Percentiles rank a stretch among this genome's conserved stretches.
These are phyloP conservation scores for Adineta ricciae DNA, from an alignment of 2,888 invertebrate genomes.

Conservation along the genomic window DNA sequence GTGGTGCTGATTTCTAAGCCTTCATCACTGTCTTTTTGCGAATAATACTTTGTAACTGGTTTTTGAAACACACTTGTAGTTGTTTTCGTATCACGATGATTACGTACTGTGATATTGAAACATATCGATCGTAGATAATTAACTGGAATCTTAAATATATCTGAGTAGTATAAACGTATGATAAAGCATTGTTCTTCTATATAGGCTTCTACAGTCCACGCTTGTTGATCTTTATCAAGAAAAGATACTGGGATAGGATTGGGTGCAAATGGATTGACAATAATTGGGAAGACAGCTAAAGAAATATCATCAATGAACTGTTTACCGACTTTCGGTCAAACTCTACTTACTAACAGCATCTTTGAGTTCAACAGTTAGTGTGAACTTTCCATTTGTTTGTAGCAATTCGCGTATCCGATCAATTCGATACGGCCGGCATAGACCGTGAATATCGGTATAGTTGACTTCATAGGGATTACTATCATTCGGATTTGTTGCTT, in stretches of 20 bases:
- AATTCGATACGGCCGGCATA: constrained; percentile 39
- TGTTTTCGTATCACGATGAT: constrained; percentile 48
- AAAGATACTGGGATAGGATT: constrained; percentile 52
- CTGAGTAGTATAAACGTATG: constrained; percentile 58
- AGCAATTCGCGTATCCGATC: constrained; percentile 29
- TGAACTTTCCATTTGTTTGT: constrained; percentile 31
- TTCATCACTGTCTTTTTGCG: constrained; percentile 67
- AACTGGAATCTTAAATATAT: constrained; percentile 39
- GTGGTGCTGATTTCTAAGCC: constrained; percentile 72
- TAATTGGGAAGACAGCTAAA: constrained; percentile 31
- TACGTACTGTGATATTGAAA: constrained; percentile 31
- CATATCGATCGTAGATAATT: constrained; percentile 32
- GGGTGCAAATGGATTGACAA: constrained; percentile 24
- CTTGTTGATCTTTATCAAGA: constrained; percentile 70
- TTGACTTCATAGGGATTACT: constrained; percentile 1
- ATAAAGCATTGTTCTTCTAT: constrained; percentile 66
- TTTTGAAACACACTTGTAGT: constrained; percentile 60
- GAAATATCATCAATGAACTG: background rate
- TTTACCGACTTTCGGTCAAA: background rate
- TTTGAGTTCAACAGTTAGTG: constrained; percentile 21
- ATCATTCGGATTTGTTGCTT: constrained; percentile 33
- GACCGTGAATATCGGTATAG: constrained; percentile 38
- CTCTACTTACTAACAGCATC: constrained; percentile 21
- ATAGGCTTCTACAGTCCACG: constrained; percentile 68
- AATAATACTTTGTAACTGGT: constrained; percentile 68